phyloP scores from a whole-genome alignment of 2,888 invertebrate species.

The Catocala nupta region DNA sequence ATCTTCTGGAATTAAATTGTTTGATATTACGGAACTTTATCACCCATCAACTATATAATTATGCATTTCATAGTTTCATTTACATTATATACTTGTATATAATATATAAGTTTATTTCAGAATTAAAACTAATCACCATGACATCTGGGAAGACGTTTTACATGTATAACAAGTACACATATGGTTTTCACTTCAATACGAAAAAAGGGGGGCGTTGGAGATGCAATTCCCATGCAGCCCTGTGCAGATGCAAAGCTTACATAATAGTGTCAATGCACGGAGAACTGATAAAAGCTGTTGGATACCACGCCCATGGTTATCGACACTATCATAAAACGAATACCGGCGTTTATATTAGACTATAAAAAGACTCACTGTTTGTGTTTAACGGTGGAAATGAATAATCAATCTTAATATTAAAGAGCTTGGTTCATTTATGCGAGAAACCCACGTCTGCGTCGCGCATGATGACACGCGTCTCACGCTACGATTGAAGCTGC shows the following conservation, averaged over 20 bases:
- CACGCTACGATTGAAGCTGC: too few relatives aligned
- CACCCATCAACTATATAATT: too few relatives aligned
- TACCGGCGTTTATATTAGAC: background rate
- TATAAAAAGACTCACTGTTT: background rate
- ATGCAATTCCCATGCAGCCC: slow-evolving; percentile 27
- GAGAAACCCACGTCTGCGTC: too few relatives aligned
- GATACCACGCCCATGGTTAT: slow-evolving; percentile 1
- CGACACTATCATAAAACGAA: background rate
- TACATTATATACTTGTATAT: background rate
- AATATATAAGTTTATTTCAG: slow-evolving; percentile 3
- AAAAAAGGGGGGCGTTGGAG: slow-evolving; percentile 32
- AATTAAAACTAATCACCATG: slow-evolving; percentile 12
- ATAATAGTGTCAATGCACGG: slow-evolving; percentile 32
- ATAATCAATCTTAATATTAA: too few relatives aligned
- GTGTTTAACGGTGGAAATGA: too few relatives aligned
- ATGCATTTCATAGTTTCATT: background rate
- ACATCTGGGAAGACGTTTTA: slow-evolving; percentile 45
- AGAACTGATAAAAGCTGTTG: slow-evolving; percentile 9
- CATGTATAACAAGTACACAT: slow-evolving; percentile 53
- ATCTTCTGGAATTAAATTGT: too few relatives aligned
- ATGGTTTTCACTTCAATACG: slow-evolving; percentile 35
- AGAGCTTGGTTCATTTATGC: too few relatives aligned
- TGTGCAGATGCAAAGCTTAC: slow-evolving; percentile 40
- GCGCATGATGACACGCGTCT: too few relatives aligned
- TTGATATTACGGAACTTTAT: too few relatives aligned